Evolutionary conservation across 2,888 invertebrate species (phyloP).

Genomic region (Erannis defoliaria): DNA sequence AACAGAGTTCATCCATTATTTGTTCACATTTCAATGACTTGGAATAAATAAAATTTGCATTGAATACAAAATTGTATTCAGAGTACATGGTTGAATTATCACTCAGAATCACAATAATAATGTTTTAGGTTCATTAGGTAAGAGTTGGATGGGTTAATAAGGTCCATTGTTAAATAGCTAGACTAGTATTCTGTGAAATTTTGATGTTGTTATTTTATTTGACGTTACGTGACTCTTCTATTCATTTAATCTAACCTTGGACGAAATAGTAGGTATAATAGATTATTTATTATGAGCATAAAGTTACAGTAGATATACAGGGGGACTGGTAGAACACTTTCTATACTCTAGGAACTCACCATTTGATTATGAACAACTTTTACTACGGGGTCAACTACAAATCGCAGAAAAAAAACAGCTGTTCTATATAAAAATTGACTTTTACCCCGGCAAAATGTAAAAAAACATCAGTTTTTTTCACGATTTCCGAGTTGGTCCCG

Average conservation of each 20-base stretch:
- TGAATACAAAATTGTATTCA: conserved; percentile 17
- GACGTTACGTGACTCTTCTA: conserved; percentile 1
- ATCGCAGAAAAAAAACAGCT: no score
- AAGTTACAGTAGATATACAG: no score
- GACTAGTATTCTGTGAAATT: conserved; percentile 1
- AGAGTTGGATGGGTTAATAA: conserved; percentile 13
- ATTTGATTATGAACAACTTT: no score
- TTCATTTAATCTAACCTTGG: background rate
- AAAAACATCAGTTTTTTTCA: background rate
- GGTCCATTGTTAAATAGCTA: conserved; percentile 11
- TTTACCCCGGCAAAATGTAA: background rate
- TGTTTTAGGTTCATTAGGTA: conserved; percentile 25
- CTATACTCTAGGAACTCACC: no score
- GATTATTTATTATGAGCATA: background rate
- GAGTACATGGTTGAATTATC: conserved; percentile 5
- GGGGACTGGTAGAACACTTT: no score
- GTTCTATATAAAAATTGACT: no score
- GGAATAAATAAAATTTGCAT: conserved; percentile 20
- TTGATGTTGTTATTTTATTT: conserved; percentile 9
- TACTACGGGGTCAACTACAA: no score
- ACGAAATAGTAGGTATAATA: background rate
- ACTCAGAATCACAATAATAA: conserved; percentile 14
- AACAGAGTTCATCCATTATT: conserved; percentile 13
- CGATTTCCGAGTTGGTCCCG: no score
- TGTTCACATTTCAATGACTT: conserved; percentile 22